These are phyloP conservation scores for Pardosa pseudoannulata DNA, from an alignment of 2,888 invertebrate genomes.

Conservation along the genomic window DNA sequence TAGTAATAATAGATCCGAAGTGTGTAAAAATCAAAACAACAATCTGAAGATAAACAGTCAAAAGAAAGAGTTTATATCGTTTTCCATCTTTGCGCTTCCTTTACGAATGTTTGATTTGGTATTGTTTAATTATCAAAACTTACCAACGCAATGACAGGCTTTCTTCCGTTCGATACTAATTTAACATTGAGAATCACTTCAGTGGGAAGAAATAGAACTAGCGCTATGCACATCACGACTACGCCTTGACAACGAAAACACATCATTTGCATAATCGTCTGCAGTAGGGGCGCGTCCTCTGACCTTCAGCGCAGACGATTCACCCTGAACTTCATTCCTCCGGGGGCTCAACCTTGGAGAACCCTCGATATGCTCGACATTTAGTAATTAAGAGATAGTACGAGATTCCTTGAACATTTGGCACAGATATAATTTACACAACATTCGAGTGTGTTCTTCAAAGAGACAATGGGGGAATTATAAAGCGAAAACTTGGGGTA, in stretches of 20 bases:
- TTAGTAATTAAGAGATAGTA: slow-evolving; percentile 22
- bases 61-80: no score
- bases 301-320: slow-evolving; percentile 39
- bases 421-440: not conserved
- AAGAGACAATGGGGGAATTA: not conserved
- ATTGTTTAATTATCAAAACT: not conserved
- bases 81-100: no score
- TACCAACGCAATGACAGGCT: not conserved
- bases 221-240: not conserved
- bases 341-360: slow-evolving; percentile 32
- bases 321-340: slow-evolving; percentile 55
- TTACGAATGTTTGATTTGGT: no score
- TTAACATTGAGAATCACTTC: not conserved
- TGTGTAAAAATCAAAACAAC: no score
- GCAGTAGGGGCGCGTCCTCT: slow-evolving; percentile 19
- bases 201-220: not conserved
- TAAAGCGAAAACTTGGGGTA: no score
- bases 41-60: no score
- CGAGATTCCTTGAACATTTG: not conserved
- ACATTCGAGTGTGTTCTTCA: not conserved
- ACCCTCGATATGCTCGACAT: not conserved
- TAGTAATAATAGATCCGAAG: no score
- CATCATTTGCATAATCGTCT: slow-evolving; percentile 41
- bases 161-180: not conserved
- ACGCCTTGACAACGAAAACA: slow-evolving; percentile 27